Evolutionary conservation across 2,888 invertebrate species (phyloP), one percentile per base, ranked within the genome.

Genomic region (Chaitophorus viminalis): DNA sequence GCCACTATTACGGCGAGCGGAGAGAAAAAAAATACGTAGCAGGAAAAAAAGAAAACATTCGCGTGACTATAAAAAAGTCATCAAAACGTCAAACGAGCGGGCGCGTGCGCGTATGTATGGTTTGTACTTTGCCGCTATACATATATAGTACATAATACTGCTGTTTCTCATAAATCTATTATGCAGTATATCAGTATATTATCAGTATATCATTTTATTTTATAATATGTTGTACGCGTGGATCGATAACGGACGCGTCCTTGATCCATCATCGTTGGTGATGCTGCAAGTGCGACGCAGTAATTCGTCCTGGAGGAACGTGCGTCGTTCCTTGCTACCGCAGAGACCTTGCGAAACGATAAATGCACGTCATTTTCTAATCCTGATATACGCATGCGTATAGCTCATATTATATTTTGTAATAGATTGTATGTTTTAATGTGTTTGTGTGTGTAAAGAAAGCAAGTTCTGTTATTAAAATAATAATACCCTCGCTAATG

Each of bases 401-500:
- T 14, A 33, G n/a, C n/a, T 29, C n/a, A 31, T 11, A n/a, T n/a
- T n/a, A n/a, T n/a, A n/a, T n/a, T n/a, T n/a, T n/a, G n/a, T n/a
- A n/a, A n/a, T n/a, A n/a, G n/a, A n/a, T n/a, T n/a, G n/a, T n/a
- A n/a, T n/a, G n/a, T n/a, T n/a, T n/a, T n/a, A n/a, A 8, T 25
- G 25, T 25, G 60, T 25, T 18, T 25, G 25, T 25, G 39, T 39
- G 46, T 46, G 29, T 70, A 84, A 25, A 87, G 79, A 79, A 31
- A 9, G 70, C 60, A 11, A 17, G 79, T 60, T 29, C 60, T 54
- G 17, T 60, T 79, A 79, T 60, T 74, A 87, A 72, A 79, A 74
- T 87, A 87, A 87, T 79, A 79, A 86, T 74, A 74, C 39, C 31
- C 60, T 70, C 60, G 79, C 81, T 87, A 87, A 79, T 39, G 74